Base-by-base conservation (phyloP, 64 coral and sea anemone species). In the Montipora capricornis region DNA sequence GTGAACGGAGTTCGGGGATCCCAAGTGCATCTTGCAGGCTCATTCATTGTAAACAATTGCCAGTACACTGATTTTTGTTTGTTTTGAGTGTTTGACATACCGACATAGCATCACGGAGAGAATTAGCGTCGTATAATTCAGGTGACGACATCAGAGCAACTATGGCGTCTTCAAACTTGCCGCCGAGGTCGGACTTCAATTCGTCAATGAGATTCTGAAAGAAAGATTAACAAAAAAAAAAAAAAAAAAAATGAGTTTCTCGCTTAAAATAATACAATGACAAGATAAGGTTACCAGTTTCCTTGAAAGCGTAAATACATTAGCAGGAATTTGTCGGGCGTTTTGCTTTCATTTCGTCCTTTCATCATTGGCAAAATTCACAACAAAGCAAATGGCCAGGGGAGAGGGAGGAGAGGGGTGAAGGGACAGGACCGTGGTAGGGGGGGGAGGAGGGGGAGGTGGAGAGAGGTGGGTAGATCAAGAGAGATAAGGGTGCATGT, bases 151-250 rank as follows among this genome's bases (percentile, higher is more conserved):
- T 75, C 13, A 93, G 4, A n/a, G 83, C 74, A 3, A 85, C 51
- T 49, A 93, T 73, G 20, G 91, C 91, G 20, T 93, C 91, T 44
- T 93, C 82, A 48, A 93, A 55, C 49, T 93, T 85, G 66, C 76
- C 84, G 4, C 75, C 91, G 12, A 93, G 76, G n/a, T 93, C 84
- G 1, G 82, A 87, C 47, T 93, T 85, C 22, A 93, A 67, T 14
- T 78, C 73, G 26, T 93, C 91, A 64, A 88, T 83, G 67, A 93
- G 84, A 24, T 93, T 85, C 91, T 93, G 74, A 69, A 76, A 76
- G 5, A 22, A 50, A 73, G 0, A 22, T 9, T 48, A 50, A 44
- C 1, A 44, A 44, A 20, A 0, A 55, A 10, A 55, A 3, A 55
- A 7, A 55, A 55, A 26, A 26, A 26, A 55, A n/a, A n/a, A n/a